phyloP scores from a whole-genome alignment of 2,888 invertebrate genomes.

The Amphiduros pacificus region DNA sequence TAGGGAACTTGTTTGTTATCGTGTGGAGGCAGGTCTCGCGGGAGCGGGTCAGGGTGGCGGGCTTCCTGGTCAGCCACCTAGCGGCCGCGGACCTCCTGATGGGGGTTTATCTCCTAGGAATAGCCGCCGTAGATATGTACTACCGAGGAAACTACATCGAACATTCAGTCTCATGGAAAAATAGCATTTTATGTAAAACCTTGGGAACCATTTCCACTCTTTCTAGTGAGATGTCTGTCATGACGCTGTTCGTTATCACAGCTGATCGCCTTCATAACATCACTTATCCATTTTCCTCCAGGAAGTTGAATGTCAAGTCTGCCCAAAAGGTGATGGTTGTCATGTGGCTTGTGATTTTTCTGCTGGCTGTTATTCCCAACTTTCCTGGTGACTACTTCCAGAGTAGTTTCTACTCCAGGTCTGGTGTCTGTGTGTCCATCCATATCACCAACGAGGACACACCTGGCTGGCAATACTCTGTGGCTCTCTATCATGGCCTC shows the following conservation, averaged over 20 bases:
- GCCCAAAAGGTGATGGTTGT: conserved; percentile 33
- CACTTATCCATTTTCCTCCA: conserved; percentile 63
- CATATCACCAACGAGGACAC: conserved; percentile 50
- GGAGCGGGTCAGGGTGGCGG: conserved; percentile 42
- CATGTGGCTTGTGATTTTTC: conserved; percentile 41
- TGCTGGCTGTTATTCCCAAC: conserved; percentile 46
- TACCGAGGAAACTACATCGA: conserved; percentile 35
- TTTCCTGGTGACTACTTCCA: conserved; percentile 40
- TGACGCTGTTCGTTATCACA: conserved; percentile 67
- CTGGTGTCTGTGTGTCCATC: conserved; percentile 53
- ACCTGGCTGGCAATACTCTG: conserved; percentile 55
- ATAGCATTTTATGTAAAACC: conserved; percentile 32
- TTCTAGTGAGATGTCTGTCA: conserved; percentile 68
- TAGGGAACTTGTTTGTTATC: conserved; percentile 31
- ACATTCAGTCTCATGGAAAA: conserved; percentile 35
- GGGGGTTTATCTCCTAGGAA: conserved; percentile 35
- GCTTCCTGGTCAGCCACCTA: conserved; percentile 32
- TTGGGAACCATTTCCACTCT: conserved; percentile 34
- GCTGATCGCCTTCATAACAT: conserved; percentile 69
- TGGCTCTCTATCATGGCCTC: conserved; percentile 48
- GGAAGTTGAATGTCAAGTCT: conserved; percentile 33
- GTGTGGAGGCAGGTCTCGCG: conserved; percentile 32
- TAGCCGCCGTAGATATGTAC: conserved; percentile 32
- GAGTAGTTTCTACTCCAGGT: conserved; percentile 42
- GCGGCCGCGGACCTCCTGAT: conserved; percentile 35